Conservation (phyloP, 1,140 invertebrate species). For the Lethocerus indicus region DNA sequence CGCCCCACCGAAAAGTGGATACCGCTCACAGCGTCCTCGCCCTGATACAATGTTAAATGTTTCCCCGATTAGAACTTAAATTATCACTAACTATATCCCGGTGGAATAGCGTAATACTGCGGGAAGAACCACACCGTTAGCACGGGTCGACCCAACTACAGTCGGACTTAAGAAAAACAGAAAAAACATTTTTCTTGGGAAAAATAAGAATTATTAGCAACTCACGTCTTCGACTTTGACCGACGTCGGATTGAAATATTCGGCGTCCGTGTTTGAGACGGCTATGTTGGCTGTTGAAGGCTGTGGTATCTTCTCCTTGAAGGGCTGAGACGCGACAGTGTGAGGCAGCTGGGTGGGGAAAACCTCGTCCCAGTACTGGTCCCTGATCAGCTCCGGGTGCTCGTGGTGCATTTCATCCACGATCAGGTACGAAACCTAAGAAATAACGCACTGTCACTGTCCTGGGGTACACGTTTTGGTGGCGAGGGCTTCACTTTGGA, state of each 20-base stretch:
- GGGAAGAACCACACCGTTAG: no score
- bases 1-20: constrained; percentile 19
- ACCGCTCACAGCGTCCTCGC: constrained; percentile 19
- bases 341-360: constrained; percentile 72
- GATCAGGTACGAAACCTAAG: constrained; percentile 69
- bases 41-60: no score
- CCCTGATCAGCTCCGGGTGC: constrained; percentile 67
- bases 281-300: constrained; percentile 73
- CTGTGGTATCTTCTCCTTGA: constrained; percentile 59
- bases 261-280: constrained; percentile 38
- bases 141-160: no score
- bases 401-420: constrained; percentile 88
- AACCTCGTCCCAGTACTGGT: constrained; percentile 82
- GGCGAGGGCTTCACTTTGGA: no score
- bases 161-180: no score
- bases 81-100: no score
- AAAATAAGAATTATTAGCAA: no score
- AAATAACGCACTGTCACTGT: no score
- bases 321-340: constrained; percentile 59
- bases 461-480: no score
- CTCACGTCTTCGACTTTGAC: constrained; percentile 51
- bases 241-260: constrained; percentile 43
- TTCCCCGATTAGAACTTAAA: no score
- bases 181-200: no score
- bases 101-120: no score